Base-by-base conservation (phyloP, 2,797 vertebrate species). In the Catamblyrhynchus diadema region DNA sequence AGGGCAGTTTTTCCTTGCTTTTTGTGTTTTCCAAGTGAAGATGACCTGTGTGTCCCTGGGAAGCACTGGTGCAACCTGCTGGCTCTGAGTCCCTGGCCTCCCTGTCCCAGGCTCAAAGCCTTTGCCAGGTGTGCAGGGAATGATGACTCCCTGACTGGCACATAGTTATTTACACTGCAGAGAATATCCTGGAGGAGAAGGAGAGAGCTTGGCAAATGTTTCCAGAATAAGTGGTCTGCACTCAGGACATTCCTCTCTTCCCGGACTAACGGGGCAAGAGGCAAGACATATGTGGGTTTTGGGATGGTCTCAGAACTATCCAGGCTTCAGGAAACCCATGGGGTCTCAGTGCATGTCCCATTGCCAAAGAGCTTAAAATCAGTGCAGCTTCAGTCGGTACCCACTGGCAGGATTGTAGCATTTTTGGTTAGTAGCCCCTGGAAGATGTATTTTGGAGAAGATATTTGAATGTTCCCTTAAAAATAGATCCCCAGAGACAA, bases 401-500 rank as follows among this genome's bases (percentile, higher is more conserved):
- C 41, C 30, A 6, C 30, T 32, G 37, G 71, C 57, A 27, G 66
- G 47, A 41, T 64, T 62, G 57, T 25, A 57, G 39, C 21, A 4
- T 28, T 83, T 65, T 20, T 73, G 72, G 19, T 81, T 82, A 65
- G 65, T 24, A 83, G 65, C 79, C 84, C 35, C 32, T 62, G 69
- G 79, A 72, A 91, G 74, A 67, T 78, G 41, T 78, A 32, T 92
- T 93, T 92, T 89, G 44, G 65, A 37, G 75, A 83, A 89, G 88
- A 85, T 89, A 78, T 33, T 87, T 94, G 67, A 86, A 35, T 24
- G 15, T 88, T 94, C 79, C 87, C 59, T 90, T 85, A 87, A 92
- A 93, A 93, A 86, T 78, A 95, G 65, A 71, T 89, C 72, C 45
- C 72, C 37, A 14, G 91, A 89, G 92, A 92, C 79, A 77, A 60